Evolutionary conservation across 2,797 vertebrate species (phyloP), one percentile per base, ranked within the genome.

Genomic region (Centropyge bicolor): DNA sequence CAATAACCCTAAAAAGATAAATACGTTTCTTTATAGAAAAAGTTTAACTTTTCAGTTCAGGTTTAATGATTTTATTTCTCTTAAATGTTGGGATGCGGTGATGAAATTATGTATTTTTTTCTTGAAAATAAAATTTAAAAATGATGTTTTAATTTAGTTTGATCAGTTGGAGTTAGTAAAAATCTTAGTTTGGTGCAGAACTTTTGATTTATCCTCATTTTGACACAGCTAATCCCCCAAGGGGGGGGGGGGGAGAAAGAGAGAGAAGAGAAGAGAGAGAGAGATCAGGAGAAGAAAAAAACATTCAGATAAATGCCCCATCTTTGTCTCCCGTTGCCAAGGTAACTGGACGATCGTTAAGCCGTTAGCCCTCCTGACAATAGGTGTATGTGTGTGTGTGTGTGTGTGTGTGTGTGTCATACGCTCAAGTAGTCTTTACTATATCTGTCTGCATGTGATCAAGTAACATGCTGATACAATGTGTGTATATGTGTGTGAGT

Each of bases 311-410:
- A 75, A 81, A 87, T 75, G 75, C 56, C 71, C 72, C 62, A 74
- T 78, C 86, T 82, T 82, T 70, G 71, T 77, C 83, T 86, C 75
- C 48, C 0, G 89, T 93, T 90, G 82, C 89, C 91, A 20, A 22
- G 86, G 88, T 84, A 93, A 93, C 91, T 63, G 73, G 65, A 62
- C 31, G 17, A 78, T 88, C 68, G 24, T 87, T 88, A 84, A 82
- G 71, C 63, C 9, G 12, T 64, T 69, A 76, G 80, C 65, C 74
- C 81, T 65, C 6, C 64, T 71, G 81, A 84, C 74, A 64, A 69
- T 84, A 41, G 17, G 41, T 59, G 63, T 73, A 64, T 83, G 71
- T 76, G 66, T 72, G 52, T 61, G 56, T 74, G 62, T 72, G 63
- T 66, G 62, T 59, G 49, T 67, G 74, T 48, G 48, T 62, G 61